Evolutionary conservation across 2,888 invertebrate genomes (phyloP), one percentile per base, ranked within the genome.

Genomic region (Urechis unicinctus): DNA sequence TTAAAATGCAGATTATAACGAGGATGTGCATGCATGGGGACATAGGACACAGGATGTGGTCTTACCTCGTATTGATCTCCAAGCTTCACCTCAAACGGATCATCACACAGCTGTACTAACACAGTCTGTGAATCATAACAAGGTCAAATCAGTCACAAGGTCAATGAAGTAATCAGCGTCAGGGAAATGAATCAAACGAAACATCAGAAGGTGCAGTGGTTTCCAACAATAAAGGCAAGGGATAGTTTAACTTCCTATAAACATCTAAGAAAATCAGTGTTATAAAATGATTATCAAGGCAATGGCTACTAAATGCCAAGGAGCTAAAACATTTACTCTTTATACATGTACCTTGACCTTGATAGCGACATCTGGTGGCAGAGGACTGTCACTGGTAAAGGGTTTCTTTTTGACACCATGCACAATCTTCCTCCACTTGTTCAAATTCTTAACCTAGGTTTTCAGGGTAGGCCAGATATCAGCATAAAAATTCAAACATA

Each of bases 31-130:
- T 49, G 4, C 24, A 49, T 36, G 47, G 25, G 22, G 2, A 48
- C 17, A 25, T 9, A 51, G 29, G 36, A 24, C 6, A 36, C 6
- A 26, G 29, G 28, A 21, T 49, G 24, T 17, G 1, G 9, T 45
- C 56, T 44, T 55, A 77, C 74, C 65, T 95, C 95, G 75, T 92
- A 96, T 77, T 96, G 97, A 68, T 96, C 94, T 0, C 95, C 85
- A 5, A 98, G 81, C 71, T 91, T 91, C 2, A 96, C 93, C 80
- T 98, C 98, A 73, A 98, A 97, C 0, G 96, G 96, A 83, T 98
- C 97, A 73, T 98, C 98, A 63, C 89, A 89, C 80, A 98, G 86
- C 81, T 96, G 94, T 66, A 98, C 85, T 1, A 88, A 77, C 70
- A 93, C 87, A 70, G 89, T 88, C 79, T 92, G 63, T 1, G 62